phyloP scores from a whole-genome alignment of 2,113 vertebrate genomes.

The Clarias magur region DNA sequence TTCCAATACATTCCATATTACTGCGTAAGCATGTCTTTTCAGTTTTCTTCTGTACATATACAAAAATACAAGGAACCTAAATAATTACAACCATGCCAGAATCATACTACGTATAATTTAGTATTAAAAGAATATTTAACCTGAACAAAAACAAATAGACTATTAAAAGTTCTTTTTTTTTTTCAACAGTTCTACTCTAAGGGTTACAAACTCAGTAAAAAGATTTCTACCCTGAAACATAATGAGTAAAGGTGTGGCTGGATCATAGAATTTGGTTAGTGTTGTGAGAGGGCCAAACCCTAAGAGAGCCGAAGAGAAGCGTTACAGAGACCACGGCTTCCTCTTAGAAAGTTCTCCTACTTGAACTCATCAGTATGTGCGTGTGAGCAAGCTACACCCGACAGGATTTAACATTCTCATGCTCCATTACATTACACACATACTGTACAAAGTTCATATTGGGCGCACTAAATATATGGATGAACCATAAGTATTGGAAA shows the following conservation, averaged over 20 bases:
- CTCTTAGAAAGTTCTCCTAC: constrained; percentile 32
- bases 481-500: background rate
- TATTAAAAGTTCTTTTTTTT: too few species aligned
- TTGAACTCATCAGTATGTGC: background rate
- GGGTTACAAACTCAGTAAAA: background rate
- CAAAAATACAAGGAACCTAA: background rate
- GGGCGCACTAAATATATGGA: background rate
- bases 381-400: background rate
- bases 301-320: background rate
- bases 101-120: background rate
- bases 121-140: background rate
- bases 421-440: background rate
- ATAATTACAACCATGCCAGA: background rate
- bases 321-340: constrained; percentile 22
- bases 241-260: background rate
- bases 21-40: background rate
- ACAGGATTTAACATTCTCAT: background rate
- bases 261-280: background rate
- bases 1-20: background rate
- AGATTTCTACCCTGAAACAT: background rate
- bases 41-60: background rate
- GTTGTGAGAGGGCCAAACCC: background rate
- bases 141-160: background rate
- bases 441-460: background rate
- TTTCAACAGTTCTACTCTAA: background rate